Conservation (phyloP, 2,797 vertebrate species). For the Chelidonichthys spinosus region DNA sequence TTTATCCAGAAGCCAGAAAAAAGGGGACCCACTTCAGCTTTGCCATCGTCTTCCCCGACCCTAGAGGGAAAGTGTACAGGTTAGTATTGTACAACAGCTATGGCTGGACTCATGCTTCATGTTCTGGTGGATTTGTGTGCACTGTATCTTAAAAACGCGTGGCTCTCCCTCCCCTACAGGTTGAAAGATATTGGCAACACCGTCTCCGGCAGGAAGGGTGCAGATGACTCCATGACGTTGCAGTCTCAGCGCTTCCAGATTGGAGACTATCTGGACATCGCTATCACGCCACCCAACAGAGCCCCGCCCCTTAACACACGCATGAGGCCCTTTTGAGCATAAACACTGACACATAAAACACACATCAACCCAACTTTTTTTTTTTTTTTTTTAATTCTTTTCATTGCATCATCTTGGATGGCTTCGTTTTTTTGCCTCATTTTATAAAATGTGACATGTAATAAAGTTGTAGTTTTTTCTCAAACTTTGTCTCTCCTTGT, state of each 20-base stretch:
- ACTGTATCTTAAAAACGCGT: not conserved
- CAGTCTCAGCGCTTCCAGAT: constrained; percentile 99
- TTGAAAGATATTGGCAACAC: constrained; percentile 98
- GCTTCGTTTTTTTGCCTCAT: constrained; percentile 46
- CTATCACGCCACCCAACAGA: constrained; percentile 95
- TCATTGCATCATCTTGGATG: constrained; percentile 21
- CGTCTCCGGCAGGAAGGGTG: constrained; percentile 94
- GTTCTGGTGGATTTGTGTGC: not conserved
- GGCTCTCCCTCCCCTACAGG: constrained; percentile 69
- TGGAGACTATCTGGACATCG: constrained; percentile 97
- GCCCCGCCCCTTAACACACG: constrained; percentile 90
- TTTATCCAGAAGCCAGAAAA: constrained; percentile 97
- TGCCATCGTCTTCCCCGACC: constrained; percentile 95
- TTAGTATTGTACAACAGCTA: constrained; percentile 57
- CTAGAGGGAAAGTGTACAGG: constrained; percentile 94
- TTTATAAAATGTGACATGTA: constrained; percentile 64
- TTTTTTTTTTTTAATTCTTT: constrained; percentile 6
- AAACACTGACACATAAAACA: not conserved
- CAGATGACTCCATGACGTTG: constrained; percentile 96
- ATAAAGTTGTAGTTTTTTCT: constrained; percentile 65
- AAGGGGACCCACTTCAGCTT: constrained; percentile 99
- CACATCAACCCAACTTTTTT: not conserved
- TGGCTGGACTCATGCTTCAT: too few species aligned
- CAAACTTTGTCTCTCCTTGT: constrained; percentile 17
- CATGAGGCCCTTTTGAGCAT: constrained; percentile 92